Evolutionary conservation across 2,113 vertebrate species (phyloP).

Genomic region (Phyllostomus hastatus): DNA sequence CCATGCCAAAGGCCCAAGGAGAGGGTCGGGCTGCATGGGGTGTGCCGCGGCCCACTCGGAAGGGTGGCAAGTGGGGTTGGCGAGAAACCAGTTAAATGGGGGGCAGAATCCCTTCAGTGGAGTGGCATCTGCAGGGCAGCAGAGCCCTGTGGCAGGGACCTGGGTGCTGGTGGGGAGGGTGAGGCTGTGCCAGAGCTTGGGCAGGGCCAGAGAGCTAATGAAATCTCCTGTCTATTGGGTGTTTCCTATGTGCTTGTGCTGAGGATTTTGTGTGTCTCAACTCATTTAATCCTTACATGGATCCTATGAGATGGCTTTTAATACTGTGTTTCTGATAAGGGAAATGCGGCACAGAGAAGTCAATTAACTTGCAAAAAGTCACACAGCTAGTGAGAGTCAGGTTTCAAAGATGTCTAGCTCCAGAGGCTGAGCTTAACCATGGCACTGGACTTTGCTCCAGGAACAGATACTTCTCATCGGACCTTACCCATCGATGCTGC

Average conservation of each 20-base stretch:
- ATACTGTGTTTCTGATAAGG: not conserved
- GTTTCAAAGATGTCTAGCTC: not conserved
- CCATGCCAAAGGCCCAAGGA: slow-evolving; percentile 76
- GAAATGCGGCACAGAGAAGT: not conserved
- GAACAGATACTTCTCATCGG: not conserved
- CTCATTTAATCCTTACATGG: not conserved
- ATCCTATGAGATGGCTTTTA: not conserved
- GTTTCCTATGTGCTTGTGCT: not conserved
- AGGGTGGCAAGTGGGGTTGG: not conserved
- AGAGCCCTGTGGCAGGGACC: not conserved
- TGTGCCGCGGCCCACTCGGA: not conserved
- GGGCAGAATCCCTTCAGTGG: not conserved
- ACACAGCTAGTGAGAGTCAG: not conserved
- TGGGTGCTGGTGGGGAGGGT: not conserved
- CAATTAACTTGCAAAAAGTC: not conserved
- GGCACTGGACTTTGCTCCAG: not conserved
- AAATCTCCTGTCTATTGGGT: not conserved
- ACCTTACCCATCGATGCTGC: not conserved
- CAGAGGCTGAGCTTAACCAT: not conserved
- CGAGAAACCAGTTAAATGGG: not conserved
- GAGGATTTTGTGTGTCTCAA: not conserved
- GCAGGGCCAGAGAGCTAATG: no score
- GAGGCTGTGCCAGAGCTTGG: not conserved
- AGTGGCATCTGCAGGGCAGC: not conserved
- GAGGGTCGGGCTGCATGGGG: slow-evolving; percentile 61